phyloP scores from a whole-genome alignment of 1,140 invertebrate species.

The Conopomorpha cramerella region DNA sequence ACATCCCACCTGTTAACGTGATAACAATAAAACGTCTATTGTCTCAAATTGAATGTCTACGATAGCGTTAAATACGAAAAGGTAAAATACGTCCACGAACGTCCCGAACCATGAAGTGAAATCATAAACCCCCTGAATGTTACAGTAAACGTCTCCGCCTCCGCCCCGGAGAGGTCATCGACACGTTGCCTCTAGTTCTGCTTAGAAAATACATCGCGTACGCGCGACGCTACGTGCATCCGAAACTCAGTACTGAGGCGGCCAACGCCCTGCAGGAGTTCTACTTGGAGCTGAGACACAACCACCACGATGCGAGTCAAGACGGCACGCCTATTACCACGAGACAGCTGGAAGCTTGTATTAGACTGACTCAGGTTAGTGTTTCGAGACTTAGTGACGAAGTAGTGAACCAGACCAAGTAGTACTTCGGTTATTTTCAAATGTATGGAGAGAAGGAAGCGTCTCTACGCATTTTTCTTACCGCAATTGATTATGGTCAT shows the following conservation, averaged over 20 bases:
- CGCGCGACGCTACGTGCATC: slow-evolving; percentile 86
- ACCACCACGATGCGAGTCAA: slow-evolving; percentile 60
- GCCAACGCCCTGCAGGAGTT: slow-evolving; percentile 75
- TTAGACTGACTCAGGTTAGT: slow-evolving; percentile 80
- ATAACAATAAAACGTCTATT: too few relatives aligned
- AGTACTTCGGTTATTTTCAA: too few relatives aligned
- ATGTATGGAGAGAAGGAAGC: too few relatives aligned
- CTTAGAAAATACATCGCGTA: slow-evolving; percentile 92
- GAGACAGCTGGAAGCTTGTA: slow-evolving; percentile 86
- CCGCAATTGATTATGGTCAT: too few relatives aligned
- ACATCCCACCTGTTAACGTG: too few relatives aligned
- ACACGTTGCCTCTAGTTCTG: slow-evolving; percentile 74
- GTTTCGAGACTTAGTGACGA: too few relatives aligned
- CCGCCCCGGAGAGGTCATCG: slow-evolving; percentile 64
- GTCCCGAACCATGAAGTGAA: too few relatives aligned
- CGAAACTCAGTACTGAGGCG: slow-evolving; percentile 74
- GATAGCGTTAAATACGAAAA: too few relatives aligned
- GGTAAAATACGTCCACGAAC: too few relatives aligned
- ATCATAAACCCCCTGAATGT: slow-evolving; percentile 10
- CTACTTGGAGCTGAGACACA: slow-evolving; percentile 78
- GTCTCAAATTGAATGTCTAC: slow-evolving; percentile 20
- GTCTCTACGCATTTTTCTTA: too few relatives aligned
- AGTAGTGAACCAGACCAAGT: too few relatives aligned
- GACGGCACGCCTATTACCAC: slow-evolving; percentile 74
- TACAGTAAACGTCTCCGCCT: slow-evolving; percentile 68